Evolutionary conservation across 2,797 vertebrate species (phyloP).

Genomic region (Staurois parvus): DNA sequence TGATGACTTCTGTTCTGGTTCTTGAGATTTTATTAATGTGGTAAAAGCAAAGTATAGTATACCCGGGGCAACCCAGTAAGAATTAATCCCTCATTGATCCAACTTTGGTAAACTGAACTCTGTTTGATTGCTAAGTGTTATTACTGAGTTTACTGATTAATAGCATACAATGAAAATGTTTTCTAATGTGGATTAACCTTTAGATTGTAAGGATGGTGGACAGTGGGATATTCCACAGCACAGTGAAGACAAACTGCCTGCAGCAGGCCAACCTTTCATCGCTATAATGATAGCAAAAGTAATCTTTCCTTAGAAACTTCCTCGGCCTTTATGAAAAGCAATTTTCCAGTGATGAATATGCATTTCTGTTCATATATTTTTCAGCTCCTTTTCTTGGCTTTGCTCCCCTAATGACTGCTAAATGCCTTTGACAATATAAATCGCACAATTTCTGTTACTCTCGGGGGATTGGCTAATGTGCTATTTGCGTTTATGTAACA

Average conservation of each 20-base stretch:
- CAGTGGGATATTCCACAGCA: not conserved
- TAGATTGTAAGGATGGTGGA: not conserved
- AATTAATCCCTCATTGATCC: not conserved
- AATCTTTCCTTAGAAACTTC: not conserved
- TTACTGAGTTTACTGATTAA: not conserved
- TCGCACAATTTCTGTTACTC: constrained; percentile 12
- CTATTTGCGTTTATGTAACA: constrained; percentile 34
- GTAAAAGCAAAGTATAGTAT: not conserved
- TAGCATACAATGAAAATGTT: not conserved
- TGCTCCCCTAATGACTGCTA: constrained; percentile 16
- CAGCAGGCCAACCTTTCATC: not conserved
- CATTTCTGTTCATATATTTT: constrained; percentile 4
- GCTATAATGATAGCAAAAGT: not conserved
- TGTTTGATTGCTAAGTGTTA: not conserved
- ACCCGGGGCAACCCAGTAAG: not conserved
- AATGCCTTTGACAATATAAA: constrained; percentile 32
- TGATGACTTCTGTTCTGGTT: not conserved
- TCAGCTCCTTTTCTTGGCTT: constrained; percentile 5
- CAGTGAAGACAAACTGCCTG: not conserved
- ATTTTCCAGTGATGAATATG: constrained; percentile 5
- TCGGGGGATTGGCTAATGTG: constrained; percentile 17
- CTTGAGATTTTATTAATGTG: not conserved
- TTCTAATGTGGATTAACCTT: not conserved
- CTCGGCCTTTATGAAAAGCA: not conserved
- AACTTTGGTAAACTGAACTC: not conserved